Percentiles rank a stretch among this genome's conserved stretches.
These are phyloP conservation scores for Dorcus parallelipipedus DNA, from an alignment of 2,888 invertebrate species.

Conservation along the genomic window DNA sequence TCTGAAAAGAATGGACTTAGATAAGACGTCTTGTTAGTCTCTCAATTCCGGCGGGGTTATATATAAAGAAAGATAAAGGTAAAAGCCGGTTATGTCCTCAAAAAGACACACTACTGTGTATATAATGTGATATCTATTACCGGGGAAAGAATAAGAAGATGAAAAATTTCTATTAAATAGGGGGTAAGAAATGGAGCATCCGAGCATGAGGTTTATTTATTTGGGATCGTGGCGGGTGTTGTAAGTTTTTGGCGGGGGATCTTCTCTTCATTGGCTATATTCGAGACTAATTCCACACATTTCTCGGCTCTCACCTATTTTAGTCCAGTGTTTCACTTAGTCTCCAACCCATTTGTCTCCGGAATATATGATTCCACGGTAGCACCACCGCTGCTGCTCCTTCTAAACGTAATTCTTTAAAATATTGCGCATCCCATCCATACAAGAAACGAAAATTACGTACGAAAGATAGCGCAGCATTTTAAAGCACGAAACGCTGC, in stretches of 20 bases:
- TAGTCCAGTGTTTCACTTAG: constrained; percentile 34
- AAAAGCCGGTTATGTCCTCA: constrained; percentile 8
- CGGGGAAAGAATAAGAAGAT: constrained; percentile 16
- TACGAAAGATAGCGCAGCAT: too few relatives aligned
- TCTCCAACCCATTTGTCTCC: constrained; percentile 33
- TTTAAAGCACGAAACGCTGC: too few relatives aligned
- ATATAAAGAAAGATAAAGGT: not conserved
- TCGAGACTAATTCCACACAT: constrained; percentile 30
- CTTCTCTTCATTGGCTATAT: constrained; percentile 4
- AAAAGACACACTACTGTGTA: constrained; percentile 16
- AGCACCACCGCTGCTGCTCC: constrained; percentile 29
- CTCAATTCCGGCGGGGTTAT: not conserved
- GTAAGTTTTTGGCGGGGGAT: constrained; percentile 20
- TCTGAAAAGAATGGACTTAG: too few relatives aligned
- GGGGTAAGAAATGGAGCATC: constrained; percentile 22
- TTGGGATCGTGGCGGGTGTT: constrained; percentile 23
- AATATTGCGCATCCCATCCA: constrained; percentile 17
- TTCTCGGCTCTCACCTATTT: constrained; percentile 38
- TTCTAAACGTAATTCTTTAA: constrained; percentile 25
- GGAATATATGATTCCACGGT: constrained; percentile 33
- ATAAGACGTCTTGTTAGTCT: too few relatives aligned
- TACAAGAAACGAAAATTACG: constrained; percentile 13
- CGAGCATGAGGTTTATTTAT: constrained; percentile 25
- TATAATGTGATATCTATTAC: constrained; percentile 20
- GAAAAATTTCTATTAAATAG: constrained; percentile 21